Evolutionary conservation across 2,797 vertebrate genomes (phyloP).

Genomic region (Eulemur mongoz): DNA sequence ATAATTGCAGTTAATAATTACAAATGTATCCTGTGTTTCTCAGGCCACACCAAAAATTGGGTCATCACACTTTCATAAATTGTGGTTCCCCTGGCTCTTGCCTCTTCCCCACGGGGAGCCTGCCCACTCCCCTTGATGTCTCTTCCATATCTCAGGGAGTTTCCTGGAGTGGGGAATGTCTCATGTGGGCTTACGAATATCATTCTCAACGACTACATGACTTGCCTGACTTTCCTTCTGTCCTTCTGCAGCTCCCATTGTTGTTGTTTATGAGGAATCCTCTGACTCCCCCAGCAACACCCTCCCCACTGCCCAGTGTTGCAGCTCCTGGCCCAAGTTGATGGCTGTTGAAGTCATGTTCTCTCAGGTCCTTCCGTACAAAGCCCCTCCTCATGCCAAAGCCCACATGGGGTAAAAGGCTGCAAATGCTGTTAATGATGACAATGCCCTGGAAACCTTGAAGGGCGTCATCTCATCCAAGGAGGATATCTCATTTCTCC

Average conservation of each 20-base stretch:
- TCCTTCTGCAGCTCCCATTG: neutral
- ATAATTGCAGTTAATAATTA: neutral
- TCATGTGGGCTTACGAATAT: neutral
- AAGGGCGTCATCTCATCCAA: neutral
- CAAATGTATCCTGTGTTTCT: neutral
- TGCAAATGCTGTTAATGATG: neutral
- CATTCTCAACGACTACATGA: neutral
- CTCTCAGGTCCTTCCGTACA: neutral
- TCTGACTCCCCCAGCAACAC: rapidly evolving
- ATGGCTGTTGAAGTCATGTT: neutral
- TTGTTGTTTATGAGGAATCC: neutral
- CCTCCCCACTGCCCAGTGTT: neutral
- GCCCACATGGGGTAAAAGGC: neutral
- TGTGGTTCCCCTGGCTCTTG: neutral
- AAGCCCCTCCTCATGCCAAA: neutral
- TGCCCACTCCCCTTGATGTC: neutral
- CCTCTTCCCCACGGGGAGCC: neutral
- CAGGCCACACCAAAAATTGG: neutral
- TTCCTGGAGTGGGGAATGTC: neutral
- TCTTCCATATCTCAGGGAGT: neutral
- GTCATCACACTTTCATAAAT: neutral
- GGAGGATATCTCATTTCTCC: neutral
- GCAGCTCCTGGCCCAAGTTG: neutral
- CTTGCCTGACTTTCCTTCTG: neutral
- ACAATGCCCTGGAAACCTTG: no score